A percentile compares a stretch with the other conserved stretches of the same genome.
Conservation (phyloP, 2,113 vertebrate genomes). For the Silurus meridionalis region DNA sequence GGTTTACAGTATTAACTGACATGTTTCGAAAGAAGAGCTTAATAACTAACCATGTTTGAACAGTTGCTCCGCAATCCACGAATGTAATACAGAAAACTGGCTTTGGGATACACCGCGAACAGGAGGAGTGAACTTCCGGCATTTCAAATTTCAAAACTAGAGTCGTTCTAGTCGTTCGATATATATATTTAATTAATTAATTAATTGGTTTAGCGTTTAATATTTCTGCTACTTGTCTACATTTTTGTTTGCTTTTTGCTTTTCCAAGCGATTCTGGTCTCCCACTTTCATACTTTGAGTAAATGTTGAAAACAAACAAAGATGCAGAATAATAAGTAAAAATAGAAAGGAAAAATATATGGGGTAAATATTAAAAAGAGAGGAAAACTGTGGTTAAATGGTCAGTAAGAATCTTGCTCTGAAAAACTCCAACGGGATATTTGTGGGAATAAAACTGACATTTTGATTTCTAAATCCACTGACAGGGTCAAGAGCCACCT, state of each 20-base stretch:
- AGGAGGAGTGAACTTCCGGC: neutral
- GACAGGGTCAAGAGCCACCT: neutral
- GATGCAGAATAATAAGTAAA: neutral
- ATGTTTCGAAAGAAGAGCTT: neutral
- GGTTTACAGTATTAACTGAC: neutral
- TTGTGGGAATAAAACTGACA: neutral
- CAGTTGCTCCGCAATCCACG: neutral
- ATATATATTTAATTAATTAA: too few relatives aligned
- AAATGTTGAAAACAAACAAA: neutral
- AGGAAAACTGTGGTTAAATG: neutral
- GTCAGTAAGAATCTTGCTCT: neutral
- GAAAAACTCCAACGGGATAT: neutral
- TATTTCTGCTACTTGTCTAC: neutral
- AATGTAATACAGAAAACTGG: neutral
- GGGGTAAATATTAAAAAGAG: too few relatives aligned
- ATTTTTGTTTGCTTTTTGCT: neutral
- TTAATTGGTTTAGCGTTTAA: neutral
- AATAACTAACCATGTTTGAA: conserved; percentile 16
- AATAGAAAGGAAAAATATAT: too few relatives aligned
- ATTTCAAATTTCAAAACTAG: neutral
- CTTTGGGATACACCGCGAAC: neutral
- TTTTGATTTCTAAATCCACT: neutral
- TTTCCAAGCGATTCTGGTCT: neutral
- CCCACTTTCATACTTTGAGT: neutral
- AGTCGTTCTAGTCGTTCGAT: too few relatives aligned